Evolutionary conservation across 2,888 invertebrate species (phyloP).

Genomic region (Crossocerus cetratus): DNA sequence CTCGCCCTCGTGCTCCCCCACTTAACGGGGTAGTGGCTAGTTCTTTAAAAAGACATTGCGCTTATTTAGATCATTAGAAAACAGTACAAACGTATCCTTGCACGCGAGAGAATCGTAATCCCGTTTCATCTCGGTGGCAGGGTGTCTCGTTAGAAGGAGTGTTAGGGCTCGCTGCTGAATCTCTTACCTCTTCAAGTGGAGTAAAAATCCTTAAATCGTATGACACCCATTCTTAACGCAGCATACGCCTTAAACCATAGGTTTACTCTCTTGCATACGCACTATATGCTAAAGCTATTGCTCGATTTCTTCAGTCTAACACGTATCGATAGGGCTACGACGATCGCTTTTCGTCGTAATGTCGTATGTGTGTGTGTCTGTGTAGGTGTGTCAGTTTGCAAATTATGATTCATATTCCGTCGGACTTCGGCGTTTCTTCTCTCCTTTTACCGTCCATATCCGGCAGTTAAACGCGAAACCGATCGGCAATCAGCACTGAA

Average conservation of each 20-base stretch:
- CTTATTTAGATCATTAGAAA: slow-evolving; percentile 35
- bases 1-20: no score
- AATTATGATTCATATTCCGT: no score
- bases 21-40: no score
- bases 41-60: slow-evolving; percentile 6
- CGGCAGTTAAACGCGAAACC: no score
- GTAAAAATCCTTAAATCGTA: slow-evolving; percentile 45
- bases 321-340: slow-evolving; percentile 50
- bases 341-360: slow-evolving; percentile 17
- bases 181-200: slow-evolving; percentile 26
- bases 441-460: no score
- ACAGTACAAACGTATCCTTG: slow-evolving; percentile 36
- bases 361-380: neutral
- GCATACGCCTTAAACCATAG: slow-evolving; percentile 23
- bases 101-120: slow-evolving; percentile 34
- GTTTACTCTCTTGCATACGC: slow-evolving; percentile 21
- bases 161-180: slow-evolving; percentile 18
- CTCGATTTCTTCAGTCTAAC: slow-evolving; percentile 60
- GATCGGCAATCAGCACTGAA: no score
- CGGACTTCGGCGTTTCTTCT: no score
- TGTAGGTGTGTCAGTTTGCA: neutral
- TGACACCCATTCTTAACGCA: slow-evolving; percentile 3
- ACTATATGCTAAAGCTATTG: slow-evolving; percentile 58
- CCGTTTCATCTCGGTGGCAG: slow-evolving; percentile 11
- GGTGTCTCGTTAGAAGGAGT: slow-evolving; percentile 12